These are phyloP conservation scores for Ephialtes manifestator DNA, from an alignment of 2,888 invertebrate genomes.

Conservation along the genomic window DNA sequence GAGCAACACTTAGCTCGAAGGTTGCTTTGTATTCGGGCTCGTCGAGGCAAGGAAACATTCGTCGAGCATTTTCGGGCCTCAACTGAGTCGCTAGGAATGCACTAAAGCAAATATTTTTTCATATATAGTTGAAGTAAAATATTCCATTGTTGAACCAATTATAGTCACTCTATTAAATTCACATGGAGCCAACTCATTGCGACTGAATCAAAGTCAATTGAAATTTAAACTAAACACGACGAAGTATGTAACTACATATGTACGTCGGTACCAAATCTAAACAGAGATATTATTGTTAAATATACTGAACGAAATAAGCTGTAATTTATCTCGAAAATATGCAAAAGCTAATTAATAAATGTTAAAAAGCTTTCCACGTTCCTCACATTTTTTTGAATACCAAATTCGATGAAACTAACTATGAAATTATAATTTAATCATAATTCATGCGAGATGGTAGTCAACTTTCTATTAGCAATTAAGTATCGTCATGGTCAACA, in stretches of 20 bases:
- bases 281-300: neutral
- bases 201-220: neutral
- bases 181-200: neutral
- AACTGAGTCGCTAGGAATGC: constrained; percentile 90
- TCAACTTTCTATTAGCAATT: no score
- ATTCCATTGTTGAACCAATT: neutral
- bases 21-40: constrained; percentile 92
- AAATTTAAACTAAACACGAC: neutral
- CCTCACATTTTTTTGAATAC: no score
- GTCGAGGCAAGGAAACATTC: constrained; percentile 93
- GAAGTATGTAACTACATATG: no score
- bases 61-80: constrained; percentile 91
- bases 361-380: no score
- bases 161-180: neutral
- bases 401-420: no score
- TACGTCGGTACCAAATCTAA: no score
- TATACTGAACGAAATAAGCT: neutral
- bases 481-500: no score
- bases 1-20: constrained; percentile 89
- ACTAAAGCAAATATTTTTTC: constrained; percentile 78
- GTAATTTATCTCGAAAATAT: neutral
- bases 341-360: no score
- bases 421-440: no score
- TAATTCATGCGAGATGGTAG: no score
- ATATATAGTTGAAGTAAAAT: neutral